Base-by-base conservation (phyloP, 2,113 vertebrate genomes). In the Hippolais icterina region DNA sequence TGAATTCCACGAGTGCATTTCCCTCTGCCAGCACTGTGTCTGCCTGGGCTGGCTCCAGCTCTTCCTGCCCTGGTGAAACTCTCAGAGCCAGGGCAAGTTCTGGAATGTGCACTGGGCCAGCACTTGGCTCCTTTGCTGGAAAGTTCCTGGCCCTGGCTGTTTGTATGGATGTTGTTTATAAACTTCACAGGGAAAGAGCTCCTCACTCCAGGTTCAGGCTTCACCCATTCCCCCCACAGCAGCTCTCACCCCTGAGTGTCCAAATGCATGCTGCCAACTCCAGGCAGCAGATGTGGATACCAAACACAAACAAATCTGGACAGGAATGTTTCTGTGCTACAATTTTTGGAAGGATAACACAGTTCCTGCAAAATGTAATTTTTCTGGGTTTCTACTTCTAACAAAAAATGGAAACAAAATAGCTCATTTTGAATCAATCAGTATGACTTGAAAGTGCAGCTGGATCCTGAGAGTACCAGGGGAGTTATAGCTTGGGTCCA, bases 391-490 rank as follows among this genome's bases (percentile, higher is more conserved):
- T 89, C 71, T 76, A 37, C 63, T 90, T 80, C 46, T 71, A 65
- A 90, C 29, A 42, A 25, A 63, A 61, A 70, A 72, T 15, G 50
- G 74, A 90, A 95, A 61, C 37, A 82, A 83, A 95, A 31, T 6
- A 88, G 57, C 59, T 93, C 78, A 57, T 89, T 96, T 79, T 95
- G 75, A 90, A 87, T 87, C 91, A 83, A 65, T 53, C 91, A 90
- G 42, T 22, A 6, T 46, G 66, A 90, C 70, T 83, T 63, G n/a
- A 77, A 93, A 93, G 94, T 42, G 65, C 66, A 91, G 92, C 82
- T 96, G 91, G 83, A 54, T 64, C 37, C 82, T 77, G 61, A 61
- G 75, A 89, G 65, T 57, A 63, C 44, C 81, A 68, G 10, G 31
- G 42, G 53, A 91, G 21, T 82, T 82, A 19, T 20, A 87, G 71